These are phyloP conservation scores for Capreolus pygargus DNA, from an alignment of 2,113 vertebrate species.

Conservation along the genomic window DNA sequence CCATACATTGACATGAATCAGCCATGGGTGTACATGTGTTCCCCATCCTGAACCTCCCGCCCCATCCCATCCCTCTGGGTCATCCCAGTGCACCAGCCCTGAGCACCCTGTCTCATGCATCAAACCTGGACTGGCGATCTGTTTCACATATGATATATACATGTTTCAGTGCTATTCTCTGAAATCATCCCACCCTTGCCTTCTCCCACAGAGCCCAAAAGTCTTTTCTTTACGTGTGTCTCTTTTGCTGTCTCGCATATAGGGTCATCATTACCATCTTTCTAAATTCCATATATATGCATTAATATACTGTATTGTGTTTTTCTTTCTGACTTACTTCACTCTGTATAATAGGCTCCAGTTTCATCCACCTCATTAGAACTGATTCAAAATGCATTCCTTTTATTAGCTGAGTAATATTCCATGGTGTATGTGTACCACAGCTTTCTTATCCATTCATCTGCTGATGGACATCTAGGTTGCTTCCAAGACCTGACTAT, in stretches of 20 bases:
- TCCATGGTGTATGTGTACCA: not conserved
- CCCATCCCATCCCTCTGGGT: not conserved
- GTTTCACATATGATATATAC: not conserved
- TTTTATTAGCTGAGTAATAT: not conserved
- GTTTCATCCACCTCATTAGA: not conserved
- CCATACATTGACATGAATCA: not conserved
- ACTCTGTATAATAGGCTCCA: not conserved
- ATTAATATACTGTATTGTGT: not conserved
- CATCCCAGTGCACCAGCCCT: not conserved
- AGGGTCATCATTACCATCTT: not conserved
- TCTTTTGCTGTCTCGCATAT: not conserved
- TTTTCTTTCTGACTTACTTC: not conserved
- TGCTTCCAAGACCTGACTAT: not conserved
- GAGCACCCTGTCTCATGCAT: not conserved
- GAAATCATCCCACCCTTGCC: not conserved
- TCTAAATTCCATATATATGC: not conserved
- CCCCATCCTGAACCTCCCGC: not conserved
- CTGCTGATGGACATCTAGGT: not conserved
- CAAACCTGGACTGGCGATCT: not conserved
- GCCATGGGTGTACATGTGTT: not conserved
- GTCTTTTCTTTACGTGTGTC: not conserved
- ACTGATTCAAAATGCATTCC: not conserved
- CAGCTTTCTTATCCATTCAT: not conserved
- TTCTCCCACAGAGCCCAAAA: not conserved
- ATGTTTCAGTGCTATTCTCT: not conserved